Conservation (phyloP, 2,113 vertebrate genomes). For the Thomomys bottae region DNA sequence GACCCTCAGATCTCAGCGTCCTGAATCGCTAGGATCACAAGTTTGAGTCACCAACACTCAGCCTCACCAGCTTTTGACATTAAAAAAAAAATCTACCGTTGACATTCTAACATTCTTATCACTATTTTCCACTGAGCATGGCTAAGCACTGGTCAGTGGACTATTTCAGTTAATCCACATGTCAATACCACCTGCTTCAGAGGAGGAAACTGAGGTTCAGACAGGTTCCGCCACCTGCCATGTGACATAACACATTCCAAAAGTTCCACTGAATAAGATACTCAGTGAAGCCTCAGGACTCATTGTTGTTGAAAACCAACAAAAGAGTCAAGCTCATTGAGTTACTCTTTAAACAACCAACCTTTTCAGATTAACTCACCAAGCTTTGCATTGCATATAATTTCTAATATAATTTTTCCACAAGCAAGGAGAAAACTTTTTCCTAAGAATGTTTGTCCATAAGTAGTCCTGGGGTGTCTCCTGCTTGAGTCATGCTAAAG, state of each 20-base stretch:
- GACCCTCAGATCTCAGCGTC: no score
- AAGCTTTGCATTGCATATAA: background rate
- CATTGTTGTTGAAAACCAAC: background rate
- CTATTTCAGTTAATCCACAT: background rate
- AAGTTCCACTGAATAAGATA: background rate
- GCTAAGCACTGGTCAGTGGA: background rate
- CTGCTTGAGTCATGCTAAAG: background rate
- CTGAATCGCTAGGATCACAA: no score
- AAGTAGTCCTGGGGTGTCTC: background rate
- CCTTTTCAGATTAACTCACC: constrained; percentile 36
- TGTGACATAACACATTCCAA: background rate
- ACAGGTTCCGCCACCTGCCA: background rate
- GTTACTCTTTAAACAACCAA: background rate
- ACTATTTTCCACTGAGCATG: background rate
- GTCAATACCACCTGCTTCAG: background rate
- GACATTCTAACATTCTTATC: background rate
- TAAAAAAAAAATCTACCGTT: constrained; percentile 34
- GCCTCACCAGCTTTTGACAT: constrained; percentile 42
- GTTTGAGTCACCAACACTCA: no score
- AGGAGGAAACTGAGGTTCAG: background rate
- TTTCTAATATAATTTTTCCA: constrained; percentile 34
- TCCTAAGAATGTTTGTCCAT: background rate
- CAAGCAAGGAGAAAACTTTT: background rate
- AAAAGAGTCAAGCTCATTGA: background rate
- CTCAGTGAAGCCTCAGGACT: background rate